A percentile compares a stretch with the other conserved stretches of the same genome.
These are phyloP conservation scores for Triplophysa bombifrons DNA, from an alignment of 2,797 vertebrate genomes.

Conservation along the genomic window DNA sequence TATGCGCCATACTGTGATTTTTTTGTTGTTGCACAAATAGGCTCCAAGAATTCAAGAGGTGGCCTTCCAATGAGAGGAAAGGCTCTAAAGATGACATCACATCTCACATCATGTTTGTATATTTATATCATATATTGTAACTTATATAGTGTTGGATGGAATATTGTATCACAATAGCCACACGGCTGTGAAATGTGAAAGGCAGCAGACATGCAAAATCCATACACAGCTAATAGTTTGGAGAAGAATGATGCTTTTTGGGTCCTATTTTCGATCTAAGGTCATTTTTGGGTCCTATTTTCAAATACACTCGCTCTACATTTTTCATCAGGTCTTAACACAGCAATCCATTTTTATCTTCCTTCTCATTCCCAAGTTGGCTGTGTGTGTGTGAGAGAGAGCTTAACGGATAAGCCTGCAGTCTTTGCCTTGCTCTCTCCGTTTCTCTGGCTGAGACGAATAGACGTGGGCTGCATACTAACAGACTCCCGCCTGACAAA, in stretches of 20 bases:
- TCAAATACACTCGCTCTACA: neutral
- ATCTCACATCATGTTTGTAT: neutral
- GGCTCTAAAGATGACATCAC: neutral
- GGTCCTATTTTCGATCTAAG: too few species aligned
- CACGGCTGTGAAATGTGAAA: neutral
- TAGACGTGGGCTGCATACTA: constrained; percentile 56
- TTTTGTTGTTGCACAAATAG: neutral
- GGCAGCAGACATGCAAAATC: too few species aligned
- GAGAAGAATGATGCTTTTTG: too few species aligned
- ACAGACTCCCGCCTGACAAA: constrained; percentile 29
- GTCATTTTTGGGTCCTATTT: neutral
- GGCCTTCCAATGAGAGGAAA: neutral
- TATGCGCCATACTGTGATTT: neutral
- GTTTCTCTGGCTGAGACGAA: constrained; percentile 20
- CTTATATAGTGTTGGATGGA: neutral
- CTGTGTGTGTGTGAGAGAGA: constrained; percentile 29
- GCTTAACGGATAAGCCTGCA: constrained; percentile 1
- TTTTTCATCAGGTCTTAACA: neutral
- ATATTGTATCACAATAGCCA: neutral
- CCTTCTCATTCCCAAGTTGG: constrained; percentile 20
- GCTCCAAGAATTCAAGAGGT: neutral
- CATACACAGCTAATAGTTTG: too few species aligned
- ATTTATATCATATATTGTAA: neutral
- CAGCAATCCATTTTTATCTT: constrained; percentile 8
- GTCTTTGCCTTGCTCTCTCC: constrained; percentile 6